Base-by-base conservation (phyloP, 2,888 invertebrate species). In the Meloe dianella region DNA sequence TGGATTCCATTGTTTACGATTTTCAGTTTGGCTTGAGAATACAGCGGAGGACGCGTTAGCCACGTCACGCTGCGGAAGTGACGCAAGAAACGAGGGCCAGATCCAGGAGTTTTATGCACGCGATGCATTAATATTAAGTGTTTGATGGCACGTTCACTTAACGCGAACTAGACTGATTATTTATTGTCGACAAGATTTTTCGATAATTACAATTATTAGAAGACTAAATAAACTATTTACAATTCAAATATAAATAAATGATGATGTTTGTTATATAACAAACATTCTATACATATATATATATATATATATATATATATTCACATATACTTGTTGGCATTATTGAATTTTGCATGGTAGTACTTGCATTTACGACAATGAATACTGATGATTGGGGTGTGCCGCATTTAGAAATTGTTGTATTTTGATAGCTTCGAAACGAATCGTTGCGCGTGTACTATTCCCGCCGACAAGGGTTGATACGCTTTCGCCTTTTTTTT, bases 311-410 rank as follows among this genome's bases (percentile, higher is more conserved):
- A n/a, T n/a, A n/a, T n/a, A n/a, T n/a, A 38, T 41, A 17, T n/a
- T 17, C 17, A 17, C 41, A n/a, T n/a, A n/a, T 41, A 41, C 17
- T 7, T n/a, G 66, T 67, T 60, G 63, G 69, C 71, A 69, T 71
- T 62, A 64, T 62, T 64, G 64, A 64, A 69, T 64, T 64, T 60
- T 47, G 66, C 56, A 60, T 65, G 69, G 67, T 67, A 67, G 65
- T 70, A 67, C 65, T 70, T 59, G 64, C 35, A 63, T 70, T 65
- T 61, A 60, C 51, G 64, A 73, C 72, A 74, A 74, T 78, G 75
- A 74, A 73, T 74, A 72, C 73, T 77, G 76, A 78, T 78, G 75
- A 70, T 66, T 72, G 76, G 79, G 79, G 79, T 78, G 77, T 77
- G 77, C 71, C 75, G 32, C 75, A 75, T 79, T 79, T 79, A 75